Percentiles rank a stretch among this genome's conserved stretches.
phyloP scores from a whole-genome alignment of 2,888 invertebrate genomes.

The Drosophila mercatorum region DNA sequence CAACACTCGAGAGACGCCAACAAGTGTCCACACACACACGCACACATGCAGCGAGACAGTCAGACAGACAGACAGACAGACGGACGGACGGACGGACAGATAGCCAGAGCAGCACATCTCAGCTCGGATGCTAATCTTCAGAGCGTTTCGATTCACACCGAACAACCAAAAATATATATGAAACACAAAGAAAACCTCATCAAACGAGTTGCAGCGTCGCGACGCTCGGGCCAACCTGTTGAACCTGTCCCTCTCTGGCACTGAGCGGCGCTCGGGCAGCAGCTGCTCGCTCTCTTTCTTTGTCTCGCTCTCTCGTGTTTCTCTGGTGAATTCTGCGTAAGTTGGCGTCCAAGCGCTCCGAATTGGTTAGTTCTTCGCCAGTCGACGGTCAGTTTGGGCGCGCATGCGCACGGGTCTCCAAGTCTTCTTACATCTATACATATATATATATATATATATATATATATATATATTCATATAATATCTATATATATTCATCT shows the following conservation, averaged over 20 bases:
- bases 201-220: slow-evolving; percentile 54
- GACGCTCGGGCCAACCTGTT: slow-evolving; percentile 62
- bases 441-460: not conserved
- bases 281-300: slow-evolving; percentile 6
- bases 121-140: slow-evolving; percentile 51
- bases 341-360: slow-evolving; percentile 57
- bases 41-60: slow-evolving; percentile 13
- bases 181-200: slow-evolving; percentile 33
- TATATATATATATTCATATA: too few species aligned
- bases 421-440: slow-evolving; percentile 11
- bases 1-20: slow-evolving; percentile 23
- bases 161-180: slow-evolving; percentile 7
- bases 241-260: slow-evolving; percentile 32
- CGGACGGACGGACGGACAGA: not conserved
- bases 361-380: slow-evolving; percentile 83
- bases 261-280: not conserved
- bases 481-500: too few species aligned
- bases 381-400: slow-evolving; percentile 84
- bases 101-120: slow-evolving; percentile 41
- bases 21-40: slow-evolving; percentile 36
- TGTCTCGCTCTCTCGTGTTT: slow-evolving; percentile 21
- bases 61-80: slow-evolving; percentile 9
- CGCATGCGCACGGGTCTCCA: slow-evolving; percentile 80
- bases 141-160: slow-evolving; percentile 40
- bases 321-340: slow-evolving; percentile 57